Conservation (phyloP, 2,797 vertebrate species). For the Halcyon smyrnensis region DNA sequence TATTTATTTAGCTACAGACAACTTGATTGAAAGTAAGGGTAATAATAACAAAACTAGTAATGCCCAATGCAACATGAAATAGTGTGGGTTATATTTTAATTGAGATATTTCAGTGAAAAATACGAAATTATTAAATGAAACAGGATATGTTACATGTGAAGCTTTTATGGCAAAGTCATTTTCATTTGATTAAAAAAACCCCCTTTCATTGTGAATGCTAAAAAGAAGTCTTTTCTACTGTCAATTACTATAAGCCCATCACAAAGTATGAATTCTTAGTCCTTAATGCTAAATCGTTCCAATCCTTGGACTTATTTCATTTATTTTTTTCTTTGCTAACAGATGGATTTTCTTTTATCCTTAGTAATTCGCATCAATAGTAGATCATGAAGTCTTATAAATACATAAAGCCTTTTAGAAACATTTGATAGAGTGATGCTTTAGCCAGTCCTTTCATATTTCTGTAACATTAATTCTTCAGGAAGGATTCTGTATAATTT, state of each 20-base stretch:
- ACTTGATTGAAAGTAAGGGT: slow-evolving; percentile 42
- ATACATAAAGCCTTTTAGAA: slow-evolving; percentile 73
- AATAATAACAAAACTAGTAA: slow-evolving; percentile 45
- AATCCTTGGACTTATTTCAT: slow-evolving; percentile 68
- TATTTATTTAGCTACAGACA: slow-evolving; percentile 49
- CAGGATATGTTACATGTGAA: neutral
- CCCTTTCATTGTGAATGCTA: neutral
- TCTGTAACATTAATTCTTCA: slow-evolving; percentile 33
- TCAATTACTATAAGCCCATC: slow-evolving; percentile 50
- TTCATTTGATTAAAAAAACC: neutral
- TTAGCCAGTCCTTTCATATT: slow-evolving; percentile 51
- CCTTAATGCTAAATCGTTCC: slow-evolving; percentile 67
- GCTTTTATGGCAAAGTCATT: slow-evolving; percentile 13
- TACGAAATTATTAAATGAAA: slow-evolving; percentile 18
- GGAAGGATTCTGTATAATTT: slow-evolving; percentile 32
- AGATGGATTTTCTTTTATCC: slow-evolving; percentile 74
- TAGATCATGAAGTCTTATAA: slow-evolving; percentile 68
- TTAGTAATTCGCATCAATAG: slow-evolving; percentile 73
- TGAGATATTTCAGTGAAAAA: slow-evolving; percentile 3
- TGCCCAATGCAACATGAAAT: neutral
- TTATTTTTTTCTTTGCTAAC: slow-evolving; percentile 58
- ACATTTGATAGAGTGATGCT: slow-evolving; percentile 42
- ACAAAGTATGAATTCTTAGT: slow-evolving; percentile 62
- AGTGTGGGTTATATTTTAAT: slow-evolving; percentile 15
- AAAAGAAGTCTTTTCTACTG: slow-evolving; percentile 51